Conservation (phyloP, 2,888 invertebrate species). For the Scaeva pyrastri region DNA sequence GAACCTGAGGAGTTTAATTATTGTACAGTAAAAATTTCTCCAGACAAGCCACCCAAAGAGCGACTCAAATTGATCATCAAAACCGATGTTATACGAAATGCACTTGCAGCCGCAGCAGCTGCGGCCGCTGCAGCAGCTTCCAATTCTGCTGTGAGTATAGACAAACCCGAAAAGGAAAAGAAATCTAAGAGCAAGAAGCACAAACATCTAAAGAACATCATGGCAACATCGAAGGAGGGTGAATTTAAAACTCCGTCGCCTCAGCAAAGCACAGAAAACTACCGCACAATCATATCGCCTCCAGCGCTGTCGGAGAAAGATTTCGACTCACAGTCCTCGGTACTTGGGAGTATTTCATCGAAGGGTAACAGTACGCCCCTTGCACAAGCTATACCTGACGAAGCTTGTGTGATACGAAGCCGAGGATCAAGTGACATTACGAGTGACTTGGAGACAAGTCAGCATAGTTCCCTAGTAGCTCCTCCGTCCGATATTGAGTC, state of each 20-base stretch:
- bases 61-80: constrained; percentile 84
- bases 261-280: constrained; percentile 84
- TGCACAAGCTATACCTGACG: constrained; percentile 81
- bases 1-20: constrained; percentile 83
- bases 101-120: constrained; percentile 82
- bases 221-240: constrained; percentile 71
- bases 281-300: constrained; percentile 80
- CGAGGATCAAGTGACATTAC: constrained; percentile 84
- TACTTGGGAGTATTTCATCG: constrained; percentile 83
- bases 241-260: constrained; percentile 85
- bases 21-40: constrained; percentile 83
- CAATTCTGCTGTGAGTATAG: constrained; percentile 76
- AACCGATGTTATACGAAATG: constrained; percentile 83
- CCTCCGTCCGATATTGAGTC: constrained; percentile 83
- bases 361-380: constrained; percentile 83
- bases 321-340: constrained; percentile 83
- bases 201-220: constrained; percentile 80
- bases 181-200: constrained; percentile 82
- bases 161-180: constrained; percentile 78
- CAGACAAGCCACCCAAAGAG: constrained; percentile 85
- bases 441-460: constrained; percentile 83
- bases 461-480: constrained; percentile 83
- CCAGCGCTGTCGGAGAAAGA: constrained; percentile 85
- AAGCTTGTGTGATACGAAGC: constrained; percentile 83
- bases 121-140: constrained; percentile 79